Conservation (phyloP, 2,888 invertebrate species). For the Listrodromus nycthemerus region DNA sequence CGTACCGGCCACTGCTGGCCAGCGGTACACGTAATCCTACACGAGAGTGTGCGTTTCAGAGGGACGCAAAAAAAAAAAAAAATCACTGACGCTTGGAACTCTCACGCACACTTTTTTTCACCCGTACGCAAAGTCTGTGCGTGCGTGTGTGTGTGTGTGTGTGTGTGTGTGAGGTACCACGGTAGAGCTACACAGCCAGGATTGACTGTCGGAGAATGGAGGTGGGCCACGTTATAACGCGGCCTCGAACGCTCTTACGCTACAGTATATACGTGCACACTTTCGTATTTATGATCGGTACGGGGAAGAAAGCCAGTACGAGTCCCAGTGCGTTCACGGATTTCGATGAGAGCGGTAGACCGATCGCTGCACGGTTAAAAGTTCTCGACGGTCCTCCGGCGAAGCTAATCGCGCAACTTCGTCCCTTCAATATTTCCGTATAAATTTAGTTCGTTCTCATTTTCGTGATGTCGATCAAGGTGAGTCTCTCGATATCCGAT, state of each 20-base stretch:
- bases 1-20: not conserved
- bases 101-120: slow-evolving; percentile 11
- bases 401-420: not conserved
- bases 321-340: slow-evolving; percentile 78
- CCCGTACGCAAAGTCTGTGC: not conserved
- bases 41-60: not conserved
- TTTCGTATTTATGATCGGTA: slow-evolving; percentile 76
- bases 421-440: not conserved
- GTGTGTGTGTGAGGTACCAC: not conserved
- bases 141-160: not conserved
- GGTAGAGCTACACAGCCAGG: not conserved
- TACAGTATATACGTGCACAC: slow-evolving; percentile 70
- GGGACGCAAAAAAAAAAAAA: slow-evolving; percentile 10
- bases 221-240: slow-evolving; percentile 38
- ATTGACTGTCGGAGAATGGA: slow-evolving; percentile 26
- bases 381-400: not conserved
- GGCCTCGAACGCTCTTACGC: slow-evolving; percentile 28
- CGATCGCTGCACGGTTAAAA: slow-evolving; percentile 1
- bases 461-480: slow-evolving; percentile 62
- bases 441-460: not conserved
- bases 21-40: not conserved
- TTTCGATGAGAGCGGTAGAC: slow-evolving; percentile 75
- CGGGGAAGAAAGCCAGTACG: slow-evolving; percentile 69
- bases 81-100: slow-evolving; percentile 32
- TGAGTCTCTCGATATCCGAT: slow-evolving; percentile 39